Conservation (phyloP, 53 echinoderm and acorn worm genomes). For the Antedon mediterranea region DNA sequence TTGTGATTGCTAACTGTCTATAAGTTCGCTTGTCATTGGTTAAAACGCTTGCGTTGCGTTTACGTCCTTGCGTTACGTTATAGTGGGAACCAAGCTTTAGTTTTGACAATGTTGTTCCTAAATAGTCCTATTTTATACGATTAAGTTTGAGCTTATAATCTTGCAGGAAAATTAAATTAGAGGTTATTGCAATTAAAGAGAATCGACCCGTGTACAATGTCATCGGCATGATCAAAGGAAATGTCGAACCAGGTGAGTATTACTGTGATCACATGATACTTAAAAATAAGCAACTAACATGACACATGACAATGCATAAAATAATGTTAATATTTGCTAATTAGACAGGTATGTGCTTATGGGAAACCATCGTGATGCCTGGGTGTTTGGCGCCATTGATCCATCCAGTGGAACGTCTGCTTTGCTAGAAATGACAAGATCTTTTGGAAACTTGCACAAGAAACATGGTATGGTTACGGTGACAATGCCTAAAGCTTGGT, state of each 20-base stretch:
- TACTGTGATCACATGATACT: no score
- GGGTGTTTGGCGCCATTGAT: slow-evolving; percentile 90
- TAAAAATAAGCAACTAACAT: no score
- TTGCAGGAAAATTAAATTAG: slow-evolving; percentile 54
- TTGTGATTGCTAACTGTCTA: no score
- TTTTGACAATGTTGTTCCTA: no score
- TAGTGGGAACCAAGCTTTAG: no score
- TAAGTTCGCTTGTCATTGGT: no score
- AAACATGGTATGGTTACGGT: slow-evolving; percentile 42
- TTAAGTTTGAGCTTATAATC: no score
- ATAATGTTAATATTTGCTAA: background rate
- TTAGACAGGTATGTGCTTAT: slow-evolving; percentile 81
- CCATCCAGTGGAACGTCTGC: slow-evolving; percentile 92
- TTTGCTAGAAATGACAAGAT: slow-evolving; percentile 60
- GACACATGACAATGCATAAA: no score
- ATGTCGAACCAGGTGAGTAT: slow-evolving; percentile 68
- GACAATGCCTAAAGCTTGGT: no score
- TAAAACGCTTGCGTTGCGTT: no score
- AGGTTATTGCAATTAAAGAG: slow-evolving; percentile 62
- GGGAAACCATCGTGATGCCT: slow-evolving; percentile 93
- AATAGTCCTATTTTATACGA: background rate
- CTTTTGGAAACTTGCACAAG: slow-evolving; percentile 55
- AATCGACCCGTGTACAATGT: slow-evolving; percentile 56
- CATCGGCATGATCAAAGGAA: slow-evolving; percentile 70
- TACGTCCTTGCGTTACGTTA: no score